Evolutionary conservation across 2,797 vertebrate species (phyloP).

Genomic region (Mus spretus): DNA sequence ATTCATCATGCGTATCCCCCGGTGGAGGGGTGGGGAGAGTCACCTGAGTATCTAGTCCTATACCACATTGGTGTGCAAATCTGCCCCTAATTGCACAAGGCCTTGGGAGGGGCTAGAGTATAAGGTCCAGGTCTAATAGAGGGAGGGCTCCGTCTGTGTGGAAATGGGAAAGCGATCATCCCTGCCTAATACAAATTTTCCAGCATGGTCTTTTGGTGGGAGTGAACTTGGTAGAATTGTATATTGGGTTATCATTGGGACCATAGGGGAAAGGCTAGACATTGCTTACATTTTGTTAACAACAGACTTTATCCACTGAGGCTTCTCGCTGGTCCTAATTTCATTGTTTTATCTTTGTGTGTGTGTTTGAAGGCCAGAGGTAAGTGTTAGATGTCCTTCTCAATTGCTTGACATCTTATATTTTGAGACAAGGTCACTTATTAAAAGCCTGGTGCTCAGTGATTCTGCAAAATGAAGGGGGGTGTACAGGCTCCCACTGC

Average conservation of each 20-base stretch:
- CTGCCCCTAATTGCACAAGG: not conserved
- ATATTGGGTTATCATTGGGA: not conserved
- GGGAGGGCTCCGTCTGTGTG: not conserved
- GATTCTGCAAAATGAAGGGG: not conserved
- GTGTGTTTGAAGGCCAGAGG: no score
- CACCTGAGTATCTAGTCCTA: not conserved
- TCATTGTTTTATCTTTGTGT: not conserved
- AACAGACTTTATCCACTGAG: not conserved
- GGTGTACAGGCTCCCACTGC: not conserved
- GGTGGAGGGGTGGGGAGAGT: not conserved
- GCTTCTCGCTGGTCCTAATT: not conserved
- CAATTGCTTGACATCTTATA: not conserved
- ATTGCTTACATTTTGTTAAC: not conserved
- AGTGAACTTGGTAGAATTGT: not conserved
- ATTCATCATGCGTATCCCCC: not conserved
- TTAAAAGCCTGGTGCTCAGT: not conserved
- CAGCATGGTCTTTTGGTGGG: not conserved
- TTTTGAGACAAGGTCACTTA: not conserved
- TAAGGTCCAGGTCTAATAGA: not conserved
- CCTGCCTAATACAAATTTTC: not conserved
- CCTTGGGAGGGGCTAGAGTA: not conserved
- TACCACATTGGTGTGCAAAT: not conserved
- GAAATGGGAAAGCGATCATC: not conserved
- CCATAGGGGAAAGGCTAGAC: not conserved
- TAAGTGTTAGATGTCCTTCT: not conserved